A percentile compares a stretch with the other conserved stretches of the same genome.
These are phyloP conservation scores for Varanus komodoensis DNA, from an alignment of 2,113 vertebrate genomes.

Conservation along the genomic window DNA sequence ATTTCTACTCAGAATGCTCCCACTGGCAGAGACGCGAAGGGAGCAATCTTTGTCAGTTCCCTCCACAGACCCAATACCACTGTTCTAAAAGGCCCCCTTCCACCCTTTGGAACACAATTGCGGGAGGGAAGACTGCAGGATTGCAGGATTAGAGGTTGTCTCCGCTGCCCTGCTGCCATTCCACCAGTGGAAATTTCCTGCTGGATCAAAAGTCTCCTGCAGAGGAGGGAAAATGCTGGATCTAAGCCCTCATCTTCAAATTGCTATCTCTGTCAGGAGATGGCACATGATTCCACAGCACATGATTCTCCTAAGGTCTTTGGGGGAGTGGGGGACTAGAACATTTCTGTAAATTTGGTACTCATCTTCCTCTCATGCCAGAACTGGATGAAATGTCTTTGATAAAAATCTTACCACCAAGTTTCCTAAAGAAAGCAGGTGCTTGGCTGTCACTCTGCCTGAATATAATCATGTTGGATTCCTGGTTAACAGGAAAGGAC, in stretches of 20 bases:
- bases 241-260: background rate
- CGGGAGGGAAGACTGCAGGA: too few relatives aligned
- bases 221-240: too few relatives aligned
- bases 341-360: fast-evolving
- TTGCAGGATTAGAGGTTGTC: too few relatives aligned
- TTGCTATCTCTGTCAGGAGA: background rate
- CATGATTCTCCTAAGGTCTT: background rate
- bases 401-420: background rate
- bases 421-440: background rate
- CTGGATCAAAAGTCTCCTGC: too few relatives aligned
- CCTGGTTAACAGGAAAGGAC: background rate
- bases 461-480: background rate
- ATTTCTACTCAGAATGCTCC: too few relatives aligned
- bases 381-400: background rate
- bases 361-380: background rate
- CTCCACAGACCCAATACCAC: too few relatives aligned
- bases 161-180: too few relatives aligned
- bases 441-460: background rate
- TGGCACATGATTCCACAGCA: background rate
- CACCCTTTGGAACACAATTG: too few relatives aligned
- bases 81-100: too few relatives aligned
- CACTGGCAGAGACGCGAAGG: background rate
- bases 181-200: too few relatives aligned
- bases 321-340: background rate
- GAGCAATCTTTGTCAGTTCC: too few relatives aligned